These are phyloP conservation scores for Globodera ellingtonae DNA, from an alignment of 1,140 invertebrate genomes.

Conservation along the genomic window DNA sequence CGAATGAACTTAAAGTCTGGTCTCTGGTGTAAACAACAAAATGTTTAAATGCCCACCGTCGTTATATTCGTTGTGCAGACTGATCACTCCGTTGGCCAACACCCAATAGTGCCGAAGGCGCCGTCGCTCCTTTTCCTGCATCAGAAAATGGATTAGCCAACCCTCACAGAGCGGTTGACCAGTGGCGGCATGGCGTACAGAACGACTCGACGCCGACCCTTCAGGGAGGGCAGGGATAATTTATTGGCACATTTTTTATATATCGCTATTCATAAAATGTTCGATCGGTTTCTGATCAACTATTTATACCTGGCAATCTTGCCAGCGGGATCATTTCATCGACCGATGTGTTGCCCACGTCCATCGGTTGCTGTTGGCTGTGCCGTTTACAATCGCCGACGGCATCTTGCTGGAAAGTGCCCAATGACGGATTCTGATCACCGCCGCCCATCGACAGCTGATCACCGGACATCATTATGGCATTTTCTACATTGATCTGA, in stretches of 20 bases:
- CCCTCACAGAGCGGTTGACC: slow-evolving; percentile 56
- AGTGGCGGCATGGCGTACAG: slow-evolving; percentile 32
- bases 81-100: slow-evolving; percentile 56
- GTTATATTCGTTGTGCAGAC: slow-evolving; percentile 64
- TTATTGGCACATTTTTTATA: neutral
- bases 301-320: slow-evolving; percentile 41
- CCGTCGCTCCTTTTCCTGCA: slow-evolving; percentile 42
- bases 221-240: neutral
- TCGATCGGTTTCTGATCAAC: too few relatives aligned
- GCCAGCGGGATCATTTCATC: slow-evolving; percentile 56
- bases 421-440: slow-evolving; percentile 11
- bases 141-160: slow-evolving; percentile 63
- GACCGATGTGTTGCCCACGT: neutral
- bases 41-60: slow-evolving; percentile 42
- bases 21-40: neutral
- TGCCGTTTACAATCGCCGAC: slow-evolving; percentile 14
- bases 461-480: slow-evolving; percentile 51
- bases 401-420: neutral
- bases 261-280: too few relatives aligned
- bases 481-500: slow-evolving; percentile 55
- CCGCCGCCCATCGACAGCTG: slow-evolving; percentile 50
- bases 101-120: slow-evolving; percentile 63
- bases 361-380: slow-evolving; percentile 22
- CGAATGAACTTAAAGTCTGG: too few relatives aligned
- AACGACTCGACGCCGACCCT: slow-evolving; percentile 56